Conservation (phyloP, 2,797 vertebrate species). For the Gorsachius magnificus region DNA sequence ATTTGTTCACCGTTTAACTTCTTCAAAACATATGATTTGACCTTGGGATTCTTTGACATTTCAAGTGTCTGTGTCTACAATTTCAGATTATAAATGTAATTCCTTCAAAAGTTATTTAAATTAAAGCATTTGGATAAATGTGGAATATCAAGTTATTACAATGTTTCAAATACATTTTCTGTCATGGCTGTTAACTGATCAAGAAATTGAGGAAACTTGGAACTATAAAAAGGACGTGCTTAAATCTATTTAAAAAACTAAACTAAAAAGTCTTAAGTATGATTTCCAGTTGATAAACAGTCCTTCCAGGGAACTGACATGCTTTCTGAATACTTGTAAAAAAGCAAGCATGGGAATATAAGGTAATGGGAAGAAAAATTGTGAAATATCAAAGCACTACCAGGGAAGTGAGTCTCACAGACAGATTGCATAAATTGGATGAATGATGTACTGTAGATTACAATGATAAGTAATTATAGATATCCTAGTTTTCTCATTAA, state of each 20-base stretch:
- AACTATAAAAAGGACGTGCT: not conserved
- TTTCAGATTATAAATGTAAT: not conserved
- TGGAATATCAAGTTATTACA: not conserved
- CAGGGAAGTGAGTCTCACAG: not conserved
- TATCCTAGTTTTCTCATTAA: not conserved
- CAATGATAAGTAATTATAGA: not conserved
- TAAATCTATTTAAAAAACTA: not conserved
- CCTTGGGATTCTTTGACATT: not conserved
- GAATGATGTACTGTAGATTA: not conserved
- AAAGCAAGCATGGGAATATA: not conserved
- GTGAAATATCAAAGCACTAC: not conserved
- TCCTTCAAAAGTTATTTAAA: not conserved
- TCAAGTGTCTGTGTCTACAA: not conserved
- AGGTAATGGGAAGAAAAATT: not conserved
- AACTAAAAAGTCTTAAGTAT: not conserved
- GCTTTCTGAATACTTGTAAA: not conserved
- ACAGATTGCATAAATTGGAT: fast-evolving
- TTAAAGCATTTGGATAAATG: not conserved
- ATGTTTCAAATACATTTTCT: not conserved
- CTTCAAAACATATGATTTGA: not conserved
- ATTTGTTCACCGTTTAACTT: not conserved
- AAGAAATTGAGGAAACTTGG: not conserved
- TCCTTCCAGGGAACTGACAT: not conserved
- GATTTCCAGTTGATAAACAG: not conserved
- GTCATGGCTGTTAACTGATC: not conserved